phyloP scores from a whole-genome alignment of 2,888 invertebrate genomes.

The Melikaiella ostensackeni region DNA sequence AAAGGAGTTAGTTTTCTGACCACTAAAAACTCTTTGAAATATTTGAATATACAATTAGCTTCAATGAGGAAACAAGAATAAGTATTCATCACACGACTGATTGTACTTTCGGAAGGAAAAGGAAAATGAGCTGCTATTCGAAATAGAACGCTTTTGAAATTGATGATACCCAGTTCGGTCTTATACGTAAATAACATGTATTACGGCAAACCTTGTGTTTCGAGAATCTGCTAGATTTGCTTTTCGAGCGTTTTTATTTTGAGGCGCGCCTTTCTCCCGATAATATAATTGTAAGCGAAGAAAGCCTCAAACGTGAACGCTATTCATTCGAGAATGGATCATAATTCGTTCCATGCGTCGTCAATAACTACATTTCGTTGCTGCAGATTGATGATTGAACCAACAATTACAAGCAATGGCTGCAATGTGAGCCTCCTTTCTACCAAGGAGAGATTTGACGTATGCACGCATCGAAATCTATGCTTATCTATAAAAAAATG shows the following conservation, averaged over 20 bases:
- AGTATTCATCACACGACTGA: conserved; percentile 45
- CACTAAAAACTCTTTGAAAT: conserved; percentile 52
- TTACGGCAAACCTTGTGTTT: too few relatives aligned
- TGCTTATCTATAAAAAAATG: too few relatives aligned
- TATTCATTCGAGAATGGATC: background rate
- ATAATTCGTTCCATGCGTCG: conserved; percentile 12
- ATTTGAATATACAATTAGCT: conserved; percentile 49
- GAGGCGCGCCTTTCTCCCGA: background rate
- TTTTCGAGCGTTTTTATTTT: conserved; percentile 11
- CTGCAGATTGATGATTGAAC: background rate
- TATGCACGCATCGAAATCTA: too few relatives aligned
- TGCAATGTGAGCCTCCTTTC: conserved; percentile 4
- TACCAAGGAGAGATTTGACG: too few relatives aligned
- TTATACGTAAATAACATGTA: too few relatives aligned
- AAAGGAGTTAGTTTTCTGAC: conserved; percentile 45
- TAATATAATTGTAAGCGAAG: background rate
- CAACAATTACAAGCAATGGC: conserved; percentile 9
- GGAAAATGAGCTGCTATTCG: conserved; percentile 55
- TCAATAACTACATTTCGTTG: background rate
- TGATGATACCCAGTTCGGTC: too few relatives aligned
- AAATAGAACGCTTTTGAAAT: too few relatives aligned
- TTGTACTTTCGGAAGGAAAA: conserved; percentile 49
- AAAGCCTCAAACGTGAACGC: conserved; percentile 8
- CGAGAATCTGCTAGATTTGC: too few relatives aligned
- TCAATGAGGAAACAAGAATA: conserved; percentile 41